Evolutionary conservation across 2,888 invertebrate species (phyloP).

Genomic region (Campopleginae sp.): DNA sequence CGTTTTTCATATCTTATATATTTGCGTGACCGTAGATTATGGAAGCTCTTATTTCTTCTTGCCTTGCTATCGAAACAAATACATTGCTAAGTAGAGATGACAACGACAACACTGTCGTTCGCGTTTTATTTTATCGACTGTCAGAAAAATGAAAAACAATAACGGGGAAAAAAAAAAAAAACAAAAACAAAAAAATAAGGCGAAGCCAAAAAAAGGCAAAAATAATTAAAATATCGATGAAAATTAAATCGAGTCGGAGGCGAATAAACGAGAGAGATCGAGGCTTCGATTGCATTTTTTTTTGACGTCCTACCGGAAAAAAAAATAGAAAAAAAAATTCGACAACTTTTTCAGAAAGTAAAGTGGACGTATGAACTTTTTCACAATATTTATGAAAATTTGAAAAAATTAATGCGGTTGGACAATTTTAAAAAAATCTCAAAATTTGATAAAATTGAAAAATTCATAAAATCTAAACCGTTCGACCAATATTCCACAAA

Average conservation of each 20-base stretch:
- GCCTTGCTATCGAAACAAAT: slow-evolving; percentile 40
- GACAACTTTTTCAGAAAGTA: no score
- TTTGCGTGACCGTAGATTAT: slow-evolving; percentile 67
- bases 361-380: no score
- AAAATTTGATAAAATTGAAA: no score
- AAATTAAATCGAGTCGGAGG: background rate
- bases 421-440: no score
- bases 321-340: no score
- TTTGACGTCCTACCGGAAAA: no score
- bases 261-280: background rate
- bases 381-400: no score
- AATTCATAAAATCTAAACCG: no score
- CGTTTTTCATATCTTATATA: slow-evolving; percentile 67
- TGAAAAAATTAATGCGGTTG: no score
- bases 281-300: no score
- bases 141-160: background rate
- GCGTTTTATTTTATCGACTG: background rate
- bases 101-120: slow-evolving; percentile 22
- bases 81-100: slow-evolving; percentile 5
- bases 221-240: background rate
- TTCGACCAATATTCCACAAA: no score
- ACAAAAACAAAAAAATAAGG: background rate
- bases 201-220: background rate
- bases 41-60: slow-evolving; percentile 38
- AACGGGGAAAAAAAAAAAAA: background rate